Conservation (phyloP, 2,113 vertebrate genomes). For the Coptodon bakossiorum region DNA sequence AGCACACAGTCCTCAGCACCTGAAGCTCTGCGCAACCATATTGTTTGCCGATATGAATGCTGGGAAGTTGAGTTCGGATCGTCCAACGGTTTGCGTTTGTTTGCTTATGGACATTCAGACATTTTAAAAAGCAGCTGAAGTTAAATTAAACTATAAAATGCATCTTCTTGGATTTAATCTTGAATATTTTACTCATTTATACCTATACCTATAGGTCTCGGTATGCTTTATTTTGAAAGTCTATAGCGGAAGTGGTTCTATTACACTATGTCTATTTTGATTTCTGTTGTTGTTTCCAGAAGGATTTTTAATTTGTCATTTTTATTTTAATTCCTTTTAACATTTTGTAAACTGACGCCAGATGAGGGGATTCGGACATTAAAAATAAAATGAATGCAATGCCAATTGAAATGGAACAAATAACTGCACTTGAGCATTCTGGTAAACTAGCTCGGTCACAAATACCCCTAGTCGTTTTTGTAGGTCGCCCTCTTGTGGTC, state of each 20-base stretch:
- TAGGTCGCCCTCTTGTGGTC: background rate
- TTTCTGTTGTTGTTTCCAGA: background rate
- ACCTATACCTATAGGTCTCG: background rate
- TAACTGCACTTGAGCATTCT: background rate
- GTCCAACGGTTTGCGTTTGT: background rate
- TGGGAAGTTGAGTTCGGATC: constrained; percentile 50
- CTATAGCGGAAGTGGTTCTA: background rate
- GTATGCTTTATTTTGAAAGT: background rate
- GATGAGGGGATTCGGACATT: background rate
- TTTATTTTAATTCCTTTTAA: background rate
- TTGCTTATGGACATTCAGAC: background rate
- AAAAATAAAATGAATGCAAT: background rate
- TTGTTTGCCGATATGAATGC: constrained; percentile 18
- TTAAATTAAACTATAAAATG: background rate
- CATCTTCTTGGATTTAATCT: background rate
- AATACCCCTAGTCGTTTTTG: background rate
- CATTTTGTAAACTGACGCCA: background rate
- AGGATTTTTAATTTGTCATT: background rate
- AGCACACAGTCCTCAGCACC: background rate
- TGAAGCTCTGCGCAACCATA: constrained; percentile 36
- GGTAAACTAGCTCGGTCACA: background rate
- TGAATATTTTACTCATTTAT: background rate
- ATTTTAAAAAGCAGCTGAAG: background rate
- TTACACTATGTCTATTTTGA: background rate
- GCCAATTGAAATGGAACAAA: background rate